phyloP scores from a whole-genome alignment of 2,797 vertebrate genomes.

The Pseudochirops corinnae region DNA sequence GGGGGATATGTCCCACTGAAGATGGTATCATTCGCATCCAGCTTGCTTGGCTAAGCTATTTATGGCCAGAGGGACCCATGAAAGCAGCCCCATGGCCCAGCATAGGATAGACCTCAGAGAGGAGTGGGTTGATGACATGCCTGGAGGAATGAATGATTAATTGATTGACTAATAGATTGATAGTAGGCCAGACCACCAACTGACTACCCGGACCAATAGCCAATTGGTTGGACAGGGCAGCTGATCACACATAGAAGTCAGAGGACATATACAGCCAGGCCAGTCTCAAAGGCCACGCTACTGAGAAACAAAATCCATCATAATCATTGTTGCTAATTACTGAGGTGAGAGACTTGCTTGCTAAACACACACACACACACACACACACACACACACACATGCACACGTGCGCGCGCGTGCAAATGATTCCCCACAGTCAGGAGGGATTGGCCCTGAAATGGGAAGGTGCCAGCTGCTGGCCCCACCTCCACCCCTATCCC shows the following conservation, averaged over 20 bases:
- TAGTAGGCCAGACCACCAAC: background rate
- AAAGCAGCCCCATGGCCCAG: background rate
- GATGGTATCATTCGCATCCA: background rate
- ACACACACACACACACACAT: too few relatives aligned
- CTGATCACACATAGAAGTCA: background rate
- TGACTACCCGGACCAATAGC: background rate
- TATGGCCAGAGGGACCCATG: background rate
- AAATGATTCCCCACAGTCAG: slow-evolving; percentile 3
- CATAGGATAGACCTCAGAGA: background rate
- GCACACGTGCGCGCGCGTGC: background rate
- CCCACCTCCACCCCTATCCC: background rate
- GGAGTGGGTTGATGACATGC: background rate
- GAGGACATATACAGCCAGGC: background rate
- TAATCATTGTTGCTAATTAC: slow-evolving; percentile 63
- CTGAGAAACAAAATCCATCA: slow-evolving; percentile 8
- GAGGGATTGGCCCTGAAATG: background rate
- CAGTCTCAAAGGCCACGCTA: background rate
- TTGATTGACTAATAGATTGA: background rate
- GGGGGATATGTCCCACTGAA: background rate
- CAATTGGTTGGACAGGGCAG: background rate
- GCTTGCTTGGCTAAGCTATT: background rate
- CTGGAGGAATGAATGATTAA: background rate
- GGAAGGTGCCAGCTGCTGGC: background rate
- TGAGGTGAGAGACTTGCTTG: slow-evolving; percentile 13
- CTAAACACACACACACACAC: too few relatives aligned